These are phyloP conservation scores for Triplophysa dalaica DNA, from an alignment of 2,113 vertebrate genomes.

Conservation along the genomic window DNA sequence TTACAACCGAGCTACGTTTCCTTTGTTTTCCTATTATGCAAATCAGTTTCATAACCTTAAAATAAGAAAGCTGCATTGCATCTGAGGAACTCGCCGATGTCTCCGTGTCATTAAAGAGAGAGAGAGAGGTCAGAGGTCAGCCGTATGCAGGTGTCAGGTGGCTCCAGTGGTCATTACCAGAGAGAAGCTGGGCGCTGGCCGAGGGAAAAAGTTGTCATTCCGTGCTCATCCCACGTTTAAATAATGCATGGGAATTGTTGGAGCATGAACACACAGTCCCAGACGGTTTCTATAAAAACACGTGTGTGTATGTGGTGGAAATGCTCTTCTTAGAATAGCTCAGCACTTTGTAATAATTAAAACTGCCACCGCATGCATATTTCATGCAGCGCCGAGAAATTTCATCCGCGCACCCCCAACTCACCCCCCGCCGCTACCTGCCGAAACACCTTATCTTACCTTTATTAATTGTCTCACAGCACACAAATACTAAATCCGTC, in stretches of 20 bases:
- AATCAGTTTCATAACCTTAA: neutral
- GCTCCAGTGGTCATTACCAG: conserved; percentile 43
- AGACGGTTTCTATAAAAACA: conserved; percentile 54
- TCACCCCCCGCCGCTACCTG: conserved; percentile 35
- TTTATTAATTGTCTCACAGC: conserved; percentile 37
- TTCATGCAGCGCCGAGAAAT: conserved; percentile 56
- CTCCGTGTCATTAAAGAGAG: conserved; percentile 12
- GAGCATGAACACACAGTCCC: conserved; percentile 63
- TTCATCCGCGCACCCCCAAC: conserved; percentile 40
- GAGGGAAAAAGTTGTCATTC: conserved; percentile 65
- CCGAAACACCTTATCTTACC: conserved; percentile 43
- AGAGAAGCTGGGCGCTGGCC: conserved; percentile 53
- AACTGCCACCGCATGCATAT: conserved; percentile 62
- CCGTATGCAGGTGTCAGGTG: conserved; percentile 50
- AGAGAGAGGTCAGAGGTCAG: conserved; percentile 49
- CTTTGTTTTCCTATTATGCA: too few species aligned
- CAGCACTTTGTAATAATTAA: conserved; percentile 74
- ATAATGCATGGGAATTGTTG: conserved; percentile 72
- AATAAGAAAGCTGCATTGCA: conserved; percentile 15
- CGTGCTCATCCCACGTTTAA: conserved; percentile 59
- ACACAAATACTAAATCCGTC: conserved; percentile 10
- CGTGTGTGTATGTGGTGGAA: conserved; percentile 16
- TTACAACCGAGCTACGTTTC: neutral
- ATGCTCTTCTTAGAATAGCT: conserved; percentile 52
- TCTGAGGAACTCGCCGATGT: neutral